Evolutionary conservation across 2,113 vertebrate species (phyloP), one percentile per base, ranked within the genome.

Genomic region (Romanogobio albipinnatus): DNA sequence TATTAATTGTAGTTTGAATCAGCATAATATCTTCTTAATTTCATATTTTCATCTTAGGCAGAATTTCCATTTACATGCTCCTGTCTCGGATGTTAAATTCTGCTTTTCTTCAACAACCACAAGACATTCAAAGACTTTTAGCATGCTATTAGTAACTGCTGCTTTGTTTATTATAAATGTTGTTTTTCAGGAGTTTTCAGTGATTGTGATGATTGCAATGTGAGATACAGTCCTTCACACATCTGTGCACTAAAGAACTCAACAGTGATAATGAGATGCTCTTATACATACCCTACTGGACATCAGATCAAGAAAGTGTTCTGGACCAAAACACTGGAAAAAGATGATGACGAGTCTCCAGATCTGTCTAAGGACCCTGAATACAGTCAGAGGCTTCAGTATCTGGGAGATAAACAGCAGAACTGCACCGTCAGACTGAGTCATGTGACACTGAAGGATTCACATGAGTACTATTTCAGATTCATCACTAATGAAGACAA

Each of bases 201-300:
- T 71, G 33, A n/a, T n/a, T 6, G 26, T 66, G 64, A 0, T 71
- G 36, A 1, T 11, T 83, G 80, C 74, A 19, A 22, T 39, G 62
- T 61, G 64, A 78, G 9, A 7, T 86, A 86, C 81, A 83, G 14
- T 39, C 49, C 51, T 19, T 0, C 2, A 45, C 4, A 86, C 15
- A 68, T 73, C 29, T 86, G 85, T 71, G 74, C 51, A 78, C 36
- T 86, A 77, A 70, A 86, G 9, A 22, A 62, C n/a, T 86, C 85
- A 66, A 77, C 85, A 49, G 81, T 86, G 85, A 56, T 56, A 56
- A 56, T 56, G 51, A 19, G 1, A 0, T 56, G 51, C 51, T 7
- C 15, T 56, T 56, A 56, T 56, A 7, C 1, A 56, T 56, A 19
- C 51, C 5, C 15, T 19, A 7, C 5, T 19, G 5, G 0, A 19